A percentile compares a stretch with the other conserved stretches of the same genome.
Evolutionary conservation across 2,888 invertebrate species (phyloP).

Genomic region (Hydroisotoma schaefferi): DNA sequence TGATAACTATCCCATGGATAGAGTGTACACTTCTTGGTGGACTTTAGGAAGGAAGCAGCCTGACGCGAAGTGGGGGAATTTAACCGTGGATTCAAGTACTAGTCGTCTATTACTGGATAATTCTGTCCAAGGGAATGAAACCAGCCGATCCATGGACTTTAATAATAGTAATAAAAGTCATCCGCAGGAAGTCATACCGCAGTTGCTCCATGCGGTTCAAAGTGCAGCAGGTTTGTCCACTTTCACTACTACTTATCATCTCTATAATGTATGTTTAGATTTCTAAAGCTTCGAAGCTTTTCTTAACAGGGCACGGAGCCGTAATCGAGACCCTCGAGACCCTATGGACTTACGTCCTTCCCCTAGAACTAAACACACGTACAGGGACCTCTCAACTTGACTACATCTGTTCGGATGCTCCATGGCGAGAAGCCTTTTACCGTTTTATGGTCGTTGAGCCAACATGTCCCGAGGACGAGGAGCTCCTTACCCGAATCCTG

Average conservation of each 20-base stretch:
- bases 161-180: constrained; percentile 1
- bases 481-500: constrained; percentile 58
- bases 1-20: constrained; percentile 14
- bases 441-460: constrained; percentile 64
- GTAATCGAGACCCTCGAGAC: constrained; percentile 59
- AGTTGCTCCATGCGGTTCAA: constrained; percentile 60
- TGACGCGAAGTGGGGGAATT: not conserved
- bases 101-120: constrained; percentile 4
- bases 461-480: constrained; percentile 62
- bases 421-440: constrained; percentile 63
- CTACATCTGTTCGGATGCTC: constrained; percentile 50
- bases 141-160: no score
- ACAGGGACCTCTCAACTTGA: constrained; percentile 50
- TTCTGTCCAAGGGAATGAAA: not conserved
- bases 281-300: no score
- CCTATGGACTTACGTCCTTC: constrained; percentile 41
- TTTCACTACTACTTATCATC: no score
- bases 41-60: constrained; percentile 4
- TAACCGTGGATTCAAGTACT: constrained; percentile 1
- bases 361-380: constrained; percentile 55
- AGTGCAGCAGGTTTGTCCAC: no score
- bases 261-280: no score
- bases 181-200: constrained; percentile 49
- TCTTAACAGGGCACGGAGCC: constrained; percentile 60
- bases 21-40: constrained; percentile 13